Conservation (phyloP, 2,888 invertebrate species). For the Cerastis leucographa region DNA sequence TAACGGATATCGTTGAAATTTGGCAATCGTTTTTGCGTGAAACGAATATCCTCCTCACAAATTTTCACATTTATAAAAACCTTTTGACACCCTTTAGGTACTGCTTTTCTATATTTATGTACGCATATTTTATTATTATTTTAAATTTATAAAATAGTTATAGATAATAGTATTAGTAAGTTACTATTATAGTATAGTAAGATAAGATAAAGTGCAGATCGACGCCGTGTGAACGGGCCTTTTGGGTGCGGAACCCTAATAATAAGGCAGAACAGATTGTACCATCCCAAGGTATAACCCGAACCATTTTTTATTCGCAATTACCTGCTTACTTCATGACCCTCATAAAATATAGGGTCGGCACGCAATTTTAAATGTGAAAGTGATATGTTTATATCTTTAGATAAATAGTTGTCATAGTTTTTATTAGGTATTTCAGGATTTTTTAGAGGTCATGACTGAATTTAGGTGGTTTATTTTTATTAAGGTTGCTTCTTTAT, state of each 20-base stretch:
- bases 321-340: slow-evolving; percentile 68
- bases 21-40: background rate
- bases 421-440: slow-evolving; percentile 11
- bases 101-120: too few relatives aligned
- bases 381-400: slow-evolving; percentile 48
- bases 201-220: background rate
- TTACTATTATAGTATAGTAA: background rate
- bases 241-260: slow-evolving; percentile 28
- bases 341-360: slow-evolving; percentile 61
- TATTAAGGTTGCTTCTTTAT: slow-evolving; percentile 8
- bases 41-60: background rate
- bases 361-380: slow-evolving; percentile 54
- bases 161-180: too few relatives aligned
- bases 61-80: background rate
- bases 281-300: slow-evolving; percentile 60
- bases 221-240: background rate
- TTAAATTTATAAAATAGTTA: too few relatives aligned
- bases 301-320: slow-evolving; percentile 66
- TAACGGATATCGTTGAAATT: background rate
- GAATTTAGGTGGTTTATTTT: slow-evolving; percentile 15
- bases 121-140: too few relatives aligned
- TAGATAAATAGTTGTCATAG: slow-evolving; percentile 43
- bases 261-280: slow-evolving; percentile 68
- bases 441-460: slow-evolving; percentile 25
- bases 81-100: too few relatives aligned